Conservation (phyloP, 2,113 vertebrate genomes). For the Okapia johnstoni region DNA sequence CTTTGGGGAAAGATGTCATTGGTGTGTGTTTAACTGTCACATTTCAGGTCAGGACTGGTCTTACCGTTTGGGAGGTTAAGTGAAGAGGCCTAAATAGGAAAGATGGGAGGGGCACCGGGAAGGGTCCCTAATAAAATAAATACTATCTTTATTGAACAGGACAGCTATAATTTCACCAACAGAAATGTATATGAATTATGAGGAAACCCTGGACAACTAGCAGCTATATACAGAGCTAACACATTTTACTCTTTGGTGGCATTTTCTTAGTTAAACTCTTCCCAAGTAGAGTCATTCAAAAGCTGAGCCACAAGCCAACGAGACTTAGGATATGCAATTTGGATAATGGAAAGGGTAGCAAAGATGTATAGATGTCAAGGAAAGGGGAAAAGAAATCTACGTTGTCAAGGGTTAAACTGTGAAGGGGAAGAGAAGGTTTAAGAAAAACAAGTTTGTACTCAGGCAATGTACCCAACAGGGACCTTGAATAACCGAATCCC, state of each 20-base stretch:
- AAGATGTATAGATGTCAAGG: neutral
- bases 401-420: neutral
- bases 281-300: neutral
- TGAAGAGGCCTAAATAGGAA: neutral
- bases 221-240: neutral
- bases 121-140: neutral
- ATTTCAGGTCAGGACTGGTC: conserved; percentile 40
- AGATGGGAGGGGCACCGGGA: neutral
- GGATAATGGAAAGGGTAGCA: neutral
- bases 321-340: neutral
- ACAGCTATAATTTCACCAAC: neutral
- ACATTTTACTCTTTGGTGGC: neutral
- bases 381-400: neutral
- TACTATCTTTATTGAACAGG: neutral
- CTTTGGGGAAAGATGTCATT: conserved; percentile 38
- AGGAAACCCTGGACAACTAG: neutral
- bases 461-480: neutral
- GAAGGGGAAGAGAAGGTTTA: neutral
- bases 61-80: neutral
- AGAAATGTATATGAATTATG: neutral
- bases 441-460: neutral
- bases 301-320: neutral
- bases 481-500: neutral
- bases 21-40: conserved; percentile 50
- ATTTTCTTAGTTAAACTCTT: neutral